These are phyloP conservation scores for Ophiothrix spiculata DNA, from an alignment of 35 echinoderm and acorn worm genomes.

Conservation along the genomic window DNA sequence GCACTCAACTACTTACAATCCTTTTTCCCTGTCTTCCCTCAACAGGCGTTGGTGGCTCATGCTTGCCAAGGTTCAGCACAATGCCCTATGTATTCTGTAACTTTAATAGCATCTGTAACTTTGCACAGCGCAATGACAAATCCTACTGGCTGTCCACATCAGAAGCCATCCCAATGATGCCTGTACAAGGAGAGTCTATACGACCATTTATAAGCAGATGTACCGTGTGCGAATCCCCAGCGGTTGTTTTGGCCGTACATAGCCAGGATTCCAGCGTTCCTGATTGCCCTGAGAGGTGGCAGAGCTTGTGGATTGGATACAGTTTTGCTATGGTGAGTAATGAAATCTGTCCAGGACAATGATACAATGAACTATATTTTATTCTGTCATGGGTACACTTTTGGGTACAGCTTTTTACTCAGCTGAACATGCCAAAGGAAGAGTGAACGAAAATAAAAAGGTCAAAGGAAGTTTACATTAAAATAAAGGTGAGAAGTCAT, in stretches of 20 bases:
- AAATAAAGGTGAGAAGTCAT: too few relatives aligned
- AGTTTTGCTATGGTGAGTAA: slow-evolving; percentile 97
- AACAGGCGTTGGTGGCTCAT: slow-evolving; percentile 83
- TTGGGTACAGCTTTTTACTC: too few relatives aligned
- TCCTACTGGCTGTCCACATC: slow-evolving; percentile 93
- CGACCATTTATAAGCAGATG: slow-evolving; percentile 90
- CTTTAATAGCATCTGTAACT: slow-evolving; percentile 80
- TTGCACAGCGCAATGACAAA: slow-evolving; percentile 89
- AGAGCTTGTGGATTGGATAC: slow-evolving; percentile 82
- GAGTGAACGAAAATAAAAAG: too few relatives aligned
- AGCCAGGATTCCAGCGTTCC: slow-evolving; percentile 72
- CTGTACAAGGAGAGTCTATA: slow-evolving; percentile 41
- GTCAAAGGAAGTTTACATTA: too few relatives aligned
- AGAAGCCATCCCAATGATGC: slow-evolving; percentile 94
- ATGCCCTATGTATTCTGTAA: slow-evolving; percentile 99
- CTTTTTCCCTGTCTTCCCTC: too few relatives aligned
- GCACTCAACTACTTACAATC: too few relatives aligned
- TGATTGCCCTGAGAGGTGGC: slow-evolving; percentile 67
- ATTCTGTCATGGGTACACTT: too few relatives aligned
- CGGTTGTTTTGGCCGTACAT: slow-evolving; percentile 70
- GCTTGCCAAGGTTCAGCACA: slow-evolving; percentile 89
- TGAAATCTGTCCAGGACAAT: too few relatives aligned
- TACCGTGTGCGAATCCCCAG: slow-evolving; percentile 67
- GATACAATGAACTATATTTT: too few relatives aligned
- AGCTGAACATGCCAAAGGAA: too few relatives aligned